phyloP scores from a whole-genome alignment of 2,797 vertebrate species.

The Fratercula arctica region DNA sequence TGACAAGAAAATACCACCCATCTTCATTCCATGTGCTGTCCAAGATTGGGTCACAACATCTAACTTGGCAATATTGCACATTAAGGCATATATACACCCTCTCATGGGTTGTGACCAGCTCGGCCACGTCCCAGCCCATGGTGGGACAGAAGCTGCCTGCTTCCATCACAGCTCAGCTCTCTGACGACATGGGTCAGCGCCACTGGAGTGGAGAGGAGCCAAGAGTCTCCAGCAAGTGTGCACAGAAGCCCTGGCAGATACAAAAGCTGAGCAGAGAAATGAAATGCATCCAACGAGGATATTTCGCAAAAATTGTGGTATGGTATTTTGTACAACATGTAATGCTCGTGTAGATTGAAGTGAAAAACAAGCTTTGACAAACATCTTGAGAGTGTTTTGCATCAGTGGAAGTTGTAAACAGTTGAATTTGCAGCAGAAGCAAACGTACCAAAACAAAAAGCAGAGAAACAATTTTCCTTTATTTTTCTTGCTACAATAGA shows the following conservation, averaged over 20 bases:
- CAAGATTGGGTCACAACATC: background rate
- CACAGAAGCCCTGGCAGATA: background rate
- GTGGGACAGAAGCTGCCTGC: background rate
- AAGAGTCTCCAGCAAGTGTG: accelerated
- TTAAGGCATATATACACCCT: accelerated
- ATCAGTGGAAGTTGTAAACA: constrained; percentile 10
- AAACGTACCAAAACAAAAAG: background rate
- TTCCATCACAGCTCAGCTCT: accelerated
- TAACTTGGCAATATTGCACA: background rate
- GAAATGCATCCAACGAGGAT: background rate
- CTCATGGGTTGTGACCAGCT: accelerated
- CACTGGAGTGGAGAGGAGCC: background rate
- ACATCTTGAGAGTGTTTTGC: constrained; percentile 41
- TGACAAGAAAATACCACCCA: background rate
- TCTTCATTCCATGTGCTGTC: background rate
- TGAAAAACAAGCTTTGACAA: constrained; percentile 57
- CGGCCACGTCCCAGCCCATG: accelerated
- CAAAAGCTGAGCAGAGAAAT: background rate
- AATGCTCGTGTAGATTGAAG: background rate
- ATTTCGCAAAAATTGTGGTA: background rate
- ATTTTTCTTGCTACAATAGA: background rate
- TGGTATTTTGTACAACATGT: background rate
- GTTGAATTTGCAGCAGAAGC: background rate
- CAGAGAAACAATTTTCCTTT: background rate
- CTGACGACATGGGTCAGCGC: accelerated